Evolutionary conservation across 2,797 vertebrate species (phyloP), one percentile per base, ranked within the genome.

Genomic region (Capromys pilorides): DNA sequence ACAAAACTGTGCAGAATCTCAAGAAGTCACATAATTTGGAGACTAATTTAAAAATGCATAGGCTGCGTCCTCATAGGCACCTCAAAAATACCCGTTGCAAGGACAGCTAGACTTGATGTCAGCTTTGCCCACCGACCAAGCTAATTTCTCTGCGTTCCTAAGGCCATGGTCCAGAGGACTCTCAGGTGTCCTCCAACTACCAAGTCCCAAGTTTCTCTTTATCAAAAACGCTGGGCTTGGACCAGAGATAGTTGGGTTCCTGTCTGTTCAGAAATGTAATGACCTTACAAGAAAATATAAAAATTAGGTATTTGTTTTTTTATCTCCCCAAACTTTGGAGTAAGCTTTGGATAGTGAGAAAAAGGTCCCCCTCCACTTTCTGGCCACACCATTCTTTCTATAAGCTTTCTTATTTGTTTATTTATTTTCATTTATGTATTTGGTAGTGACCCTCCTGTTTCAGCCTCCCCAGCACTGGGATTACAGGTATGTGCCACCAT

Each of bases 311-410:
- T 6, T 24, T n/a, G 4, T 6, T 51, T 54, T 51, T 62, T 28
- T 16, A 18, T 28, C 51, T 73, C 77, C 26, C 24, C 26, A 36
- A 57, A 64, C 41, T 71, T 33, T 11, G 62, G 49, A 77, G 59
- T 11, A 2, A 49, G 31, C 13, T 39, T 26, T 1, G 0, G 5
- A 0, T 0, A 3, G 51, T 13, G 0, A n/a, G 22, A 57, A 28
- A 36, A 24, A 41, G 3, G 14, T 6, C 13, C 7, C 21, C 77
- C 77, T 21, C 2, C 1, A 1, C 31, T 39, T 24, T 54, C 36
- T 41, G 18, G 36, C 64, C 1, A 18, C 0, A 9, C 5, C 5
- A 62, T n/a, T n/a, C 14, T 21, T 18, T 6, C 36, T 0, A 18
- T 57, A 19, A 16, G 3, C 54, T 57, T 51, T 51, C 51, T 51